phyloP scores from a whole-genome alignment of 2,888 invertebrate genomes.

The Dryadula phaetusa region DNA sequence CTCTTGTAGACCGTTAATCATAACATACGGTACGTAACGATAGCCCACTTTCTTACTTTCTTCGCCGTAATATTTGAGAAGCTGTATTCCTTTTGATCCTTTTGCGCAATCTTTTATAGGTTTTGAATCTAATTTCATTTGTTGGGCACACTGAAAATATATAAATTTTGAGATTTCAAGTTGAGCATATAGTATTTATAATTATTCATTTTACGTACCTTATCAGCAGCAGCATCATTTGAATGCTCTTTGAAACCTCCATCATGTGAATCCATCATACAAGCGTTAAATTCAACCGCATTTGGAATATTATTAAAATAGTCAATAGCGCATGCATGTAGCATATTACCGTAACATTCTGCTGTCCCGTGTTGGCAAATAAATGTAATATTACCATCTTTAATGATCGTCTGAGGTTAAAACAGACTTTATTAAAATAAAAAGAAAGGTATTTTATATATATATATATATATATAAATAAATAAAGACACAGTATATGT shows the following conservation, averaged over 20 bases:
- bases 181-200: too few relatives aligned
- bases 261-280: constrained; percentile 84
- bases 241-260: constrained; percentile 39
- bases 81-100: constrained; percentile 48
- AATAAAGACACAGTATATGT: too few relatives aligned
- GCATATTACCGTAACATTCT: constrained; percentile 91
- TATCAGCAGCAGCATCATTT: constrained; percentile 47
- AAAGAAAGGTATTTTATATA: too few relatives aligned
- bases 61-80: constrained; percentile 57
- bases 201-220: constrained; percentile 41
- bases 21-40: constrained; percentile 56
- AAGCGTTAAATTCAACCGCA: constrained; percentile 86
- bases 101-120: constrained; percentile 55
- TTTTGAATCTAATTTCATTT: constrained; percentile 46
- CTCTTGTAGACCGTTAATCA: not conserved
- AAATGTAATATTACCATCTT: constrained; percentile 68
- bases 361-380: constrained; percentile 89
- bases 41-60: constrained; percentile 52
- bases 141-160: constrained; percentile 54
- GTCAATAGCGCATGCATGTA: constrained; percentile 90
- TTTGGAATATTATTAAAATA: constrained; percentile 81
- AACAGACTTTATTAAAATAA: not conserved
- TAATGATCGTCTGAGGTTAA: constrained; percentile 53
- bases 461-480: too few relatives aligned
- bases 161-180: not conserved